Evolutionary conservation across 2,888 invertebrate genomes (phyloP).

Genomic region (Eledona agricola): DNA sequence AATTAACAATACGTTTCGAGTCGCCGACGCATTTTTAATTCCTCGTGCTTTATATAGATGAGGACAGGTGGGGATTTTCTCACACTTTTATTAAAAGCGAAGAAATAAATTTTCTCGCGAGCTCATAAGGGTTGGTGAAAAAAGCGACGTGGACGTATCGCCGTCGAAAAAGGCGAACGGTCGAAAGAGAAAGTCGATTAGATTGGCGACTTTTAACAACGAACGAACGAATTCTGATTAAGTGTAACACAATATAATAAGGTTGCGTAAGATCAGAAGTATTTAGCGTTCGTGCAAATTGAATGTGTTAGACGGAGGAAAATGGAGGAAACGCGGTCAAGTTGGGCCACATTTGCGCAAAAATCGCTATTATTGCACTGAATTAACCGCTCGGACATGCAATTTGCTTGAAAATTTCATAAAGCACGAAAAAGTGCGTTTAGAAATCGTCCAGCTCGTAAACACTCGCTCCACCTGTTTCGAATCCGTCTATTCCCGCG

Average conservation of each 20-base stretch:
- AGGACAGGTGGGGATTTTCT: constrained; percentile 31
- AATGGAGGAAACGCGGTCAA: too few relatives aligned
- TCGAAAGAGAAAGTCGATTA: constrained; percentile 23
- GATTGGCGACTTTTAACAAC: constrained; percentile 9
- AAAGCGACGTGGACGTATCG: constrained; percentile 4
- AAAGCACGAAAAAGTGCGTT: too few relatives aligned
- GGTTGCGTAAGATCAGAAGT: constrained; percentile 11
- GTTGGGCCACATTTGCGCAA: too few relatives aligned
- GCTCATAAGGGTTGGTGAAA: constrained; percentile 6
- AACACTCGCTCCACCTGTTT: too few relatives aligned
- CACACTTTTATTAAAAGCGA: constrained; percentile 34
- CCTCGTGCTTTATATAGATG: constrained; percentile 44
- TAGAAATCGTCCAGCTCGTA: too few relatives aligned
- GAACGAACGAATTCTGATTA: constrained; percentile 14
- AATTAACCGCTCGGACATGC: too few relatives aligned
- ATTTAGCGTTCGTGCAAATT: too few relatives aligned
- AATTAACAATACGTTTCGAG: constrained; percentile 38
- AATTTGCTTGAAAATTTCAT: too few relatives aligned
- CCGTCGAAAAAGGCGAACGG: constrained; percentile 11
- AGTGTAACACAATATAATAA: constrained; percentile 15
- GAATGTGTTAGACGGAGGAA: too few relatives aligned
- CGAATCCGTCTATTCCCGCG: too few relatives aligned
- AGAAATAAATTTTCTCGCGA: constrained; percentile 28
- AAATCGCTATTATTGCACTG: too few relatives aligned
- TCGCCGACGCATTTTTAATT: constrained; percentile 49